Percentiles rank a stretch among this genome's conserved stretches.
Evolutionary conservation across 2,113 vertebrate genomes (phyloP).

Genomic region (Athene cunicularia): DNA sequence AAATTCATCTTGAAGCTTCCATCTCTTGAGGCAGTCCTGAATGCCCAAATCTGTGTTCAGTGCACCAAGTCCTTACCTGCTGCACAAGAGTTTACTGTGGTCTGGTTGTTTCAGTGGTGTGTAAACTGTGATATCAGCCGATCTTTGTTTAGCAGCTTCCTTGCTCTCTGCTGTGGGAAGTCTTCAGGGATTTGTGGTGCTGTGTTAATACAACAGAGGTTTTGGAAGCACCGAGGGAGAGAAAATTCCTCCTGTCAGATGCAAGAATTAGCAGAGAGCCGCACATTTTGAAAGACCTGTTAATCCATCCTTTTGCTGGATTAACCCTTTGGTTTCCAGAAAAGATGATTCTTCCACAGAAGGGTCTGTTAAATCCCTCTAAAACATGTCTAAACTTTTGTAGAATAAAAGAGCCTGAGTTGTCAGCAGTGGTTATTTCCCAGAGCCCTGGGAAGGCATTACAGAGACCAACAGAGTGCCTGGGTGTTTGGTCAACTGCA

Average conservation of each 20-base stretch:
- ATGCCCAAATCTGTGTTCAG: not conserved
- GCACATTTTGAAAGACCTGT: not conserved
- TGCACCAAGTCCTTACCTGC: not conserved
- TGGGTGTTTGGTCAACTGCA: not conserved
- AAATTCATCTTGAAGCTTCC: not conserved
- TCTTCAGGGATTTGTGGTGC: slow-evolving; percentile 32
- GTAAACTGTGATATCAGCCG: not conserved
- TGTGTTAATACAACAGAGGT: not conserved
- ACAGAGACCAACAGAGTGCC: not conserved
- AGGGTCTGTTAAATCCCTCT: not conserved
- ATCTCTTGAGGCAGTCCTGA: not conserved
- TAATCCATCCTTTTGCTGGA: slow-evolving; percentile 4
- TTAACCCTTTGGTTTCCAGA: slow-evolving; percentile 26
- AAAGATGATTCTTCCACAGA: not conserved
- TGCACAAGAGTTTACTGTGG: not conserved
- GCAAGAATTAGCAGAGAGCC: slow-evolving; percentile 5
- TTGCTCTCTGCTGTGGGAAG: not conserved
- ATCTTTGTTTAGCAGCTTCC: not conserved
- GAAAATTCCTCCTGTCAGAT: slow-evolving; percentile 34
- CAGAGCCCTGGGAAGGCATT: not conserved
- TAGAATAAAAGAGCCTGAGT: not conserved
- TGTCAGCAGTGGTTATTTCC: not conserved
- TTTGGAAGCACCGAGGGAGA: not conserved
- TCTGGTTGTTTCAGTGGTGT: not conserved
- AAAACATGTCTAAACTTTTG: not conserved